Conservation (phyloP, 1,140 invertebrate species). For the Anastrepha ludens region DNA sequence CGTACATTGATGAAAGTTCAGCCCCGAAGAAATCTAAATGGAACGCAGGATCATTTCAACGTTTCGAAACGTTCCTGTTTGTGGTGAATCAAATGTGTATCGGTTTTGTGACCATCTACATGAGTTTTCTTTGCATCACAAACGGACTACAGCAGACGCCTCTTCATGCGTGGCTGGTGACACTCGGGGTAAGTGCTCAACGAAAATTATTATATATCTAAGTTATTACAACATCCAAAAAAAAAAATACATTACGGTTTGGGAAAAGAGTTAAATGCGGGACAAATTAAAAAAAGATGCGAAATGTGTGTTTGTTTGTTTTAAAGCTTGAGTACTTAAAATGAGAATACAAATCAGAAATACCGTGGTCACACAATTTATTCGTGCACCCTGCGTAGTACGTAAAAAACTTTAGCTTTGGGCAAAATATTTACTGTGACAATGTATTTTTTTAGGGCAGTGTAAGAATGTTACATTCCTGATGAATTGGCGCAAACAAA, state of each 20-base stretch:
- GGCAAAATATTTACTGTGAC: too few relatives aligned
- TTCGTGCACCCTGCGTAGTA: too few relatives aligned
- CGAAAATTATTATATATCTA: not conserved
- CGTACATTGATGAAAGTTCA: constrained; percentile 16
- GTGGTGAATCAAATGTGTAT: constrained; percentile 72
- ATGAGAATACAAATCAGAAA: too few relatives aligned
- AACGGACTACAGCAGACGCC: constrained; percentile 62
- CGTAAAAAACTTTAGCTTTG: too few relatives aligned
- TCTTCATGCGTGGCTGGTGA: constrained; percentile 69
- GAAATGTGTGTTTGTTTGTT: too few relatives aligned
- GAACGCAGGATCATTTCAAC: constrained; percentile 15
- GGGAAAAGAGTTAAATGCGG: not conserved
- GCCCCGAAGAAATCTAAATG: not conserved
- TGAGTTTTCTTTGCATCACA: constrained; percentile 65
- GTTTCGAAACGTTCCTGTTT: constrained; percentile 65
- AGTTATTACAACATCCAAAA: not conserved
- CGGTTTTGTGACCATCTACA: constrained; percentile 71
- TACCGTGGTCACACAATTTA: too few relatives aligned
- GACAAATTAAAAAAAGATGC: too few relatives aligned
- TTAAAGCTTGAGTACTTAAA: too few relatives aligned
- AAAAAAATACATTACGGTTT: not conserved
- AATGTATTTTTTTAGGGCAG: too few relatives aligned
- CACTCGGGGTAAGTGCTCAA: constrained; percentile 65
- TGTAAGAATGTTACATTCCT: too few relatives aligned
- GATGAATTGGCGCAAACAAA: too few relatives aligned